Conservation (phyloP, 2,797 vertebrate species). For the Adrianichthys oophorus region DNA sequence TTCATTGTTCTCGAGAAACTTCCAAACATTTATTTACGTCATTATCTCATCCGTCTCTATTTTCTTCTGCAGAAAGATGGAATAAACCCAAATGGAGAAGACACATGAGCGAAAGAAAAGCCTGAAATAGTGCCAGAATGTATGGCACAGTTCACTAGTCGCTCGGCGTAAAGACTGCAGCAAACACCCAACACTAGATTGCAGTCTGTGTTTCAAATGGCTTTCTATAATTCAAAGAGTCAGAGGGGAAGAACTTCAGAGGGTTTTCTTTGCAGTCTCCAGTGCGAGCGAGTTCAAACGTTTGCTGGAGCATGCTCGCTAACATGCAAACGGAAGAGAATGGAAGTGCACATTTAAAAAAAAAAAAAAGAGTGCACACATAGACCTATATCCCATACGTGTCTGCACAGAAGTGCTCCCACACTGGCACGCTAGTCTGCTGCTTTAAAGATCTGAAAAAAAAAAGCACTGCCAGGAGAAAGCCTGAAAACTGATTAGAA, state of each 20-base stretch:
- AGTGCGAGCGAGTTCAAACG: slow-evolving; percentile 51
- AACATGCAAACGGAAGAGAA: slow-evolving; percentile 15
- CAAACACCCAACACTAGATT: slow-evolving; percentile 38
- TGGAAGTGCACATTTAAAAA: slow-evolving; percentile 1
- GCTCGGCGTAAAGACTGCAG: slow-evolving; percentile 29
- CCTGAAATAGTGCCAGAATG: slow-evolving; percentile 19
- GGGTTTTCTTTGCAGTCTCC: slow-evolving; percentile 51
- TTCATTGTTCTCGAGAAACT: slow-evolving; percentile 4
- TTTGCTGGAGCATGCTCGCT: slow-evolving; percentile 17
- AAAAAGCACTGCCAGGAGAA: slow-evolving; percentile 39
- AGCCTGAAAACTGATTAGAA: slow-evolving; percentile 46
- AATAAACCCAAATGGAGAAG: slow-evolving; percentile 37
- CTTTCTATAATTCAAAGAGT: slow-evolving; percentile 67
- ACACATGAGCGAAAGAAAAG: slow-evolving; percentile 41
- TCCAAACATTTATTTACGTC: slow-evolving; percentile 32
- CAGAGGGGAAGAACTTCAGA: slow-evolving; percentile 64
- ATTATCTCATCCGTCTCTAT: slow-evolving; percentile 23
- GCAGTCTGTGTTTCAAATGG: slow-evolving; percentile 51
- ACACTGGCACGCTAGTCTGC: slow-evolving; percentile 20
- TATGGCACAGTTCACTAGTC: slow-evolving; percentile 34
- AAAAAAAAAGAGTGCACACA: not conserved
- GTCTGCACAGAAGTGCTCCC: slow-evolving; percentile 7
- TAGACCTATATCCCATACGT: not conserved
- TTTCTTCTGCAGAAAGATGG: slow-evolving; percentile 34
- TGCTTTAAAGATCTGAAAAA: slow-evolving; percentile 59